Evolutionary conservation across 92 coral and sea anemone species (phyloP).

Genomic region (Galaxea fascicularis): DNA sequence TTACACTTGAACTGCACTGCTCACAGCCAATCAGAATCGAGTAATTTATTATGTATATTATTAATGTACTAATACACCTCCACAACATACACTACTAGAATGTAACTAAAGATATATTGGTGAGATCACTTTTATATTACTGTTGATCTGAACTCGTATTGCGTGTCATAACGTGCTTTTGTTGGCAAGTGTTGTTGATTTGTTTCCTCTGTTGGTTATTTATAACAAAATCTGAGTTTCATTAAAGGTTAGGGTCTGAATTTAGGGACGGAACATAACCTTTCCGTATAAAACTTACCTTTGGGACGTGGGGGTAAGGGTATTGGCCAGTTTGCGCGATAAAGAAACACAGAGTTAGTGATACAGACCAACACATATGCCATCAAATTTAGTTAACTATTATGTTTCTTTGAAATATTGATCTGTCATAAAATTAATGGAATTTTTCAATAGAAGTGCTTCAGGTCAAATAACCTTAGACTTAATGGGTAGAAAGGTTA

Average conservation of each 20-base stretch:
- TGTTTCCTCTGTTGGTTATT: background rate
- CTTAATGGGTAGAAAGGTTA: background rate
- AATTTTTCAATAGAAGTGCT: constrained; percentile 4
- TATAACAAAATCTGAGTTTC: background rate
- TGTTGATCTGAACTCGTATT: background rate
- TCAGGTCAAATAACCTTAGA: constrained; percentile 10
- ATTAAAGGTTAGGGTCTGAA: background rate
- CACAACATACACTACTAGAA: background rate
- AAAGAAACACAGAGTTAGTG: background rate
- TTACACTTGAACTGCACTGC: no score
- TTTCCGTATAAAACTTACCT: background rate
- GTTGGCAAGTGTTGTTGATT: background rate
- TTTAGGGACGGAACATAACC: background rate
- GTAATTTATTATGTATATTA: no score
- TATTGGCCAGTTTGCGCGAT: no score
- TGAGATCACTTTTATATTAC: background rate
- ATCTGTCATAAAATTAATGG: background rate
- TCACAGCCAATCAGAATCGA: no score
- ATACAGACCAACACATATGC: constrained; percentile 1
- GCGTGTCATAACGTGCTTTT: background rate
- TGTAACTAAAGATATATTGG: background rate
- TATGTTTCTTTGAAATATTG: constrained; percentile 6
- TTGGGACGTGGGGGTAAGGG: background rate
- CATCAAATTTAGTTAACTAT: constrained; percentile 2
- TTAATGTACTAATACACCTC: background rate